Conservation (phyloP, 2,113 vertebrate species). For the Perca fluviatilis region DNA sequence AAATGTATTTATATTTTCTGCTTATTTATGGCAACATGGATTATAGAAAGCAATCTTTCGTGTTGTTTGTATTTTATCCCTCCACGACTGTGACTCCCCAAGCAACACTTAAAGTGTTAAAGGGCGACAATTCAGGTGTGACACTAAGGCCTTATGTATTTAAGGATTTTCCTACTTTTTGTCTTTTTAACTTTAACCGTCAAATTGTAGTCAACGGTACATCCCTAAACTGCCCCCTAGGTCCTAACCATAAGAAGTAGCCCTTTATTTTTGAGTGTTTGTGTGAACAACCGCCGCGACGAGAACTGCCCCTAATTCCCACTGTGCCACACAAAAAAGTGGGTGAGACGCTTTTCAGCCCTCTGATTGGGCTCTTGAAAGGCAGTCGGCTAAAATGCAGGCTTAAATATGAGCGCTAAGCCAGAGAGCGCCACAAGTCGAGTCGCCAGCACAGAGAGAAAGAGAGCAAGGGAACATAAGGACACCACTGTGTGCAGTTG, state of each 20-base stretch:
- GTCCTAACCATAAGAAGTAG: neutral
- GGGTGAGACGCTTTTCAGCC: conserved; percentile 37
- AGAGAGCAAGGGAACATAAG: conserved; percentile 16
- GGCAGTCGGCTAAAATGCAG: conserved; percentile 38
- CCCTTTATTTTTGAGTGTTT: conserved; percentile 1
- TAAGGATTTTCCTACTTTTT: neutral
- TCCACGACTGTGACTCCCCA: neutral
- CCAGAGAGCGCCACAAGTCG: conserved; percentile 21
- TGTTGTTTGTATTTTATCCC: conserved; percentile 5
- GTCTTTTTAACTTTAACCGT: neutral
- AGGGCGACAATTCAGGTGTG: neutral
- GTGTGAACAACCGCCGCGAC: neutral
- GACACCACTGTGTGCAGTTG: conserved; percentile 9
- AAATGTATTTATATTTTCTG: conserved; percentile 74
- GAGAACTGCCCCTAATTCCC: conserved; percentile 32
- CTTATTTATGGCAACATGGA: conserved; percentile 68
- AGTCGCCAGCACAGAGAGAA: conserved; percentile 32
- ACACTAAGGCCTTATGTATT: conserved; percentile 1
- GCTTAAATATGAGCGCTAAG: conserved; percentile 55
- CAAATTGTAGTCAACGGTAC: neutral
- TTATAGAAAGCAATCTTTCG: neutral
- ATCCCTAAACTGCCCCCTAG: neutral
- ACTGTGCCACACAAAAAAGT: conserved; percentile 24
- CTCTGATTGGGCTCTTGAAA: conserved; percentile 52
- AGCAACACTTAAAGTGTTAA: conserved; percentile 21